Evolutionary conservation across 64 coral and sea anemone species (phyloP), one percentile per base, ranked within the genome.

Genomic region (Montipora cactus): DNA sequence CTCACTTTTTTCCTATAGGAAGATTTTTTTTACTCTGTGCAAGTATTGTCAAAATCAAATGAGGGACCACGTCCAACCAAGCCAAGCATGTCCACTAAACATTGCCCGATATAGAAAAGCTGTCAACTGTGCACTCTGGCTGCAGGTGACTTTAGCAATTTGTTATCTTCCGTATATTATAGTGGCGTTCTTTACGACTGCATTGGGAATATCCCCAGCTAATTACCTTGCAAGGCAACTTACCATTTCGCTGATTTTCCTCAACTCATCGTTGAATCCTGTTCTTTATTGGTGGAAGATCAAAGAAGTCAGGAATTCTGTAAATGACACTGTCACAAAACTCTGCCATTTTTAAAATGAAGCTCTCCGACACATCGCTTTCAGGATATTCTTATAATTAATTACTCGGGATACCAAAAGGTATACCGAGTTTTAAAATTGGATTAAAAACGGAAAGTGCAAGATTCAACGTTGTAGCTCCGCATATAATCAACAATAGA

Each of bases 241-340:
- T 80, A 12, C 21, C 13, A 2, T 20, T 2, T 55, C 19, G 53
- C 49, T 80, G 25, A 23, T 57, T 80, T 80, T 13, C 19, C 6
- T 80, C 53, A 77, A 77, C 74, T 77, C 74, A 2, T 77, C 74
- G 12, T 9, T 77, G 13, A 77, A 77, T 44, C 74, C 74, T 10
- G 12, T 77, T 45, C 74, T 77, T 45, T 77, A 45, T 10, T 77
- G 74, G 12, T 77, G 74, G 74, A 77, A 44, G 74, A 77, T 77
- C 74, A 77, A 45, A 45, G 25, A 44, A 77, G 45, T 77, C 8
- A 77, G 74, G 14, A 8, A 77, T 5, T 25, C 74, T 46, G 74
- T 77, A 44, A 77, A 77, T 11, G 74, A 13, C 22, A 77, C 28
- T 46, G 13, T 77, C 25, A 45, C 9, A 5, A 44, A 77, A 77